These are phyloP conservation scores for Melikaiella ostensackeni DNA, from an alignment of 2,888 invertebrate species.

Conservation along the genomic window DNA sequence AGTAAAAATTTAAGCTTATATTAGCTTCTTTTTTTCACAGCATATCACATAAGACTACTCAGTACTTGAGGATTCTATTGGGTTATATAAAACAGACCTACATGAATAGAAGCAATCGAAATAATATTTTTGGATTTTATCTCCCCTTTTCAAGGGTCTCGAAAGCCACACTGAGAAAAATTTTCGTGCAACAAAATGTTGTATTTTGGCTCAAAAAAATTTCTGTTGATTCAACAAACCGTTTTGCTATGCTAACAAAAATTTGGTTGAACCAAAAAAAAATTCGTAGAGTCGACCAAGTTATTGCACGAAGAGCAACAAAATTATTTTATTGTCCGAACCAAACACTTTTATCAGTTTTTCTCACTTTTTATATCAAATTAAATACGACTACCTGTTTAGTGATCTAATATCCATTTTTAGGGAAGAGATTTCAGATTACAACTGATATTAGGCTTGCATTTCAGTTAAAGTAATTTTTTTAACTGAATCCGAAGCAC, in stretches of 20 bases:
- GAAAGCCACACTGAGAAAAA: no score
- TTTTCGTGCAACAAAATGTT: no score
- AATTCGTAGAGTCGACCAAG: no score
- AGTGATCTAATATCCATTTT: neutral
- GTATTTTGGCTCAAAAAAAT: no score
- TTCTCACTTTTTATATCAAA: neutral
- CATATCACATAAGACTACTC: neutral
- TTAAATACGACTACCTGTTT: neutral
- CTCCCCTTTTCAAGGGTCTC: conserved; percentile 10
- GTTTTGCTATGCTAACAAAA: no score
- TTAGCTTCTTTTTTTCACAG: neutral
- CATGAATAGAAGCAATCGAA: neutral
- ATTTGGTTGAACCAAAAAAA: no score
- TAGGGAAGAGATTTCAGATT: neutral
- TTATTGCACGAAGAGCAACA: no score
- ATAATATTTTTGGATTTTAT: conserved; percentile 26
- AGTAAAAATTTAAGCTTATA: neutral
- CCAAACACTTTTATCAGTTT: no score
- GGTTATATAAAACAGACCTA: conserved; percentile 11
- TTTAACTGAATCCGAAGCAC: conserved; percentile 3
- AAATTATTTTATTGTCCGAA: no score
- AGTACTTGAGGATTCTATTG: conserved; percentile 23
- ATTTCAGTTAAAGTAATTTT: conserved; percentile 31
- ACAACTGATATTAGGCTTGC: conserved; percentile 1
- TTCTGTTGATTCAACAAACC: no score